Base-by-base conservation (phyloP, 2,888 invertebrate species). In the Habroteleia sp. region DNA sequence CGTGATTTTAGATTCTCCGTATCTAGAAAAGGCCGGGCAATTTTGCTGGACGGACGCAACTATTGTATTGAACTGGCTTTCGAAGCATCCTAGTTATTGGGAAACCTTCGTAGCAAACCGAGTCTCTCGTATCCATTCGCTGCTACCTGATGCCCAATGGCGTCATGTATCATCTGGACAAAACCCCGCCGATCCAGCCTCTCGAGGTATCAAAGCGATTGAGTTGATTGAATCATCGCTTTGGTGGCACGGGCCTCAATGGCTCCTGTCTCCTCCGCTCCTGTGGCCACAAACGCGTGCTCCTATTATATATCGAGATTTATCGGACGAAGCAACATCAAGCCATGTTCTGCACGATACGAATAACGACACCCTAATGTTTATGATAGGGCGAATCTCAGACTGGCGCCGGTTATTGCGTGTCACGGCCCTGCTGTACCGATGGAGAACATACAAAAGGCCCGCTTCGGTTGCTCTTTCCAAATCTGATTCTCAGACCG, bases 1-100 rank as follows among this genome's bases (percentile, higher is more conserved):
- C 2, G 1, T 50, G n/a, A 10, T 33, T 8, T 1, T 3, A 1
- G 27, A 27, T 3, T 1, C 1, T 7, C 50, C 48, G 1, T 0
- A 2, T 0, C 11, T 33, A 2, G n/a, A n/a, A 0, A 23, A 0
- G 1, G 7, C 11, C 4, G 6, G 13, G 1, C 33, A 14, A 7
- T 16, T 14, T 14, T 63, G 63, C 29, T 63, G 39, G 41, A 50
- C 63, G 0, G 63, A 63, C 8, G 20, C 42, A 3, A 65, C 63
- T 1, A 50, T 63, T 7, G 63, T 63, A 1, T 6, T 39, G 16
- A 10, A 48, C 16, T 63, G 63, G 63, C 10, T 63, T 0, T 25
- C 31, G 0, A 13, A 17, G 6, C 39, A 50, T 6, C 20, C 50
- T 7, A 6, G 20, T 6, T 23, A 44, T 4, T 46, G 52, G 23